Evolutionary conservation across 2,888 invertebrate species (phyloP).

Genomic region (Macaria liturata): DNA sequence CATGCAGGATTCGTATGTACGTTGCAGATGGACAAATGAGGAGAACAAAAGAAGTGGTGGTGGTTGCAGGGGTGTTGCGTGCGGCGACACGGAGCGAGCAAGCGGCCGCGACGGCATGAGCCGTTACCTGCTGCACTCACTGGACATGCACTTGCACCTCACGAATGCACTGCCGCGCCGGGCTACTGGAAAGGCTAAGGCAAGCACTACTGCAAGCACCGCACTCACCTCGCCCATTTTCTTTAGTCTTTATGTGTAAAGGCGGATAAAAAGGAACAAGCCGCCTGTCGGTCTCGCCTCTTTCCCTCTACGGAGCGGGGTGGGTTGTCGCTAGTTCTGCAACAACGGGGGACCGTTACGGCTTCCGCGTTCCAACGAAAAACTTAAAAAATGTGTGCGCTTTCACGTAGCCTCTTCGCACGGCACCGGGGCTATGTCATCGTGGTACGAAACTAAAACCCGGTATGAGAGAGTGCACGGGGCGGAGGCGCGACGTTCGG

Average conservation of each 20-base stretch:
- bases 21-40: conserved; percentile 18
- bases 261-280: conserved; percentile 77
- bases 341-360: conserved; percentile 79
- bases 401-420: conserved; percentile 75
- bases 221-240: conserved; percentile 84
- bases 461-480: conserved; percentile 76
- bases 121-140: conserved; percentile 62
- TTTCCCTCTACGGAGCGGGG: conserved; percentile 75
- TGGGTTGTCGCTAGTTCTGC: conserved; percentile 80
- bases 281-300: conserved; percentile 78
- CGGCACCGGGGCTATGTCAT: conserved; percentile 82
- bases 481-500: conserved; percentile 75
- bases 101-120: conserved; percentile 25
- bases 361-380: conserved; percentile 75
- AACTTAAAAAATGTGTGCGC: conserved; percentile 79
- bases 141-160: conserved; percentile 73
- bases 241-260: conserved; percentile 77
- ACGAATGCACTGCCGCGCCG: conserved; percentile 66
- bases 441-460: conserved; percentile 80
- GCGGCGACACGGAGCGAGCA: conserved; percentile 30
- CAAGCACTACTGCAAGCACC: conserved; percentile 78
- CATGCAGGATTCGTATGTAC: conserved; percentile 14
- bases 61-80: conserved; percentile 56
- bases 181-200: conserved; percentile 65
- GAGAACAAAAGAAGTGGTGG: conserved; percentile 37